Base-by-base conservation (phyloP, 2,888 invertebrate genomes). In the Noctua comes region DNA sequence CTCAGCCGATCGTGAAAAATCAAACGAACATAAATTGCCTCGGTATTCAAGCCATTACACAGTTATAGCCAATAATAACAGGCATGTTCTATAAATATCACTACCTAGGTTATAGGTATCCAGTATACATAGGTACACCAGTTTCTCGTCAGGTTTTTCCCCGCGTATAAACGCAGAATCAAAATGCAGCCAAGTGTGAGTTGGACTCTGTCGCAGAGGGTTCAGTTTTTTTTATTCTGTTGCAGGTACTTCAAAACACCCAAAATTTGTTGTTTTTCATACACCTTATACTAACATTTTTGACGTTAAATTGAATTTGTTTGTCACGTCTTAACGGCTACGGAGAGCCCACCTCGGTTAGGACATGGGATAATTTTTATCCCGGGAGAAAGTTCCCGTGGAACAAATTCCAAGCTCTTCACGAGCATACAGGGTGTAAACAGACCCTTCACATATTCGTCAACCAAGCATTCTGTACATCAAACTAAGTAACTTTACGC, bases 81-180 rank as follows among this genome's bases (percentile, higher is more conserved):
- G 59, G 6, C 57, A 27, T 27, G 11, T 69, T 36, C 48, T 10
- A 36, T 68, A 36, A 73, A 71, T 27, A 48, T 31, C 18, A 31
- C 11, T 27, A 64, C 27, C 21, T n/a, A 74, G 43, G 11, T 57
- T 36, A 31, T 31, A 16, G 6, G 2, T 57, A 57, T 16, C 13
- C 21, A 31, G 2, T 31, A 24, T 18, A 18, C 21, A 16, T 18
- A 27, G 13, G 11, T 36, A 51, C 16, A 31, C 36, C 21, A 66
- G 59, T 43, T 51, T 3, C 11, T 24, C 1, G 1, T 43, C 21
- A n/a, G 59, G 80, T 43, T 71, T 16, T 51, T 78, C 31, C 77
- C 77, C 77, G 72, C 16, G n/a, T 43, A 78, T 80, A 78, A 43
- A 71, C 31, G 5, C 48, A 36, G 21, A 11, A 43, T 71, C 3